These are phyloP conservation scores for Megalurothrips usitatus DNA, from an alignment of 2,888 invertebrate genomes.

Conservation along the genomic window DNA sequence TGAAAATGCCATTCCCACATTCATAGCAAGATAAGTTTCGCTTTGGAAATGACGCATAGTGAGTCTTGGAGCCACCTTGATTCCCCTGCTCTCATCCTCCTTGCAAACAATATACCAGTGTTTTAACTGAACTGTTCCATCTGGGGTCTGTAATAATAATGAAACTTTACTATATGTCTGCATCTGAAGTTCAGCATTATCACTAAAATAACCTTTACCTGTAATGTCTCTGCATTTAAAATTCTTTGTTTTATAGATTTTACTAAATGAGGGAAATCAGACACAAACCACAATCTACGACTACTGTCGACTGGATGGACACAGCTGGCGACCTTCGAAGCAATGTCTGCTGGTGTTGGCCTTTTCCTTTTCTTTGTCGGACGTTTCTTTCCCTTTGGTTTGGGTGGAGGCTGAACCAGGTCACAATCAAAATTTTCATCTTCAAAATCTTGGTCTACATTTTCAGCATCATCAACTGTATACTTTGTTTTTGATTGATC, in stretches of 20 bases:
- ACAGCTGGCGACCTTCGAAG: not conserved
- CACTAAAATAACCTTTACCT: too few relatives aligned
- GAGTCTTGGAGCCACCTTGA: not conserved
- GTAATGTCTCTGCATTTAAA: not conserved
- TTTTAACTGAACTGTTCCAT: constrained; percentile 32
- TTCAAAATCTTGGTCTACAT: not conserved
- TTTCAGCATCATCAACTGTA: not conserved
- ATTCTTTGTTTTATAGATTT: constrained; percentile 31
- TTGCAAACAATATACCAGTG: constrained; percentile 29
- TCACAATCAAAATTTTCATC: not conserved
- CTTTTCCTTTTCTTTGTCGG: not conserved
- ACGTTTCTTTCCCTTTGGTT: not conserved
- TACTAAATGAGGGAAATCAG: constrained; percentile 33
- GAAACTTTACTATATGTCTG: not conserved
- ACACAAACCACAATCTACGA: constrained; percentile 34
- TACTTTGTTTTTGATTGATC: not conserved
- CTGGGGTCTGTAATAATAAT: constrained; percentile 36
- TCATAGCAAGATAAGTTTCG: not conserved
- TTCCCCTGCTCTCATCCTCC: not conserved
- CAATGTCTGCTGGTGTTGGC: not conserved
- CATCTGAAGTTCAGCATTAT: too few relatives aligned
- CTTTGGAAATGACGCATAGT: not conserved
- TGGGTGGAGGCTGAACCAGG: too few relatives aligned
- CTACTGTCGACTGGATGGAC: constrained; percentile 12
- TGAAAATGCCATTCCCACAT: not conserved